Percentiles rank a stretch among this genome's conserved stretches.
Evolutionary conservation across 2,888 invertebrate genomes (phyloP).

Genomic region (Caprella mutica): DNA sequence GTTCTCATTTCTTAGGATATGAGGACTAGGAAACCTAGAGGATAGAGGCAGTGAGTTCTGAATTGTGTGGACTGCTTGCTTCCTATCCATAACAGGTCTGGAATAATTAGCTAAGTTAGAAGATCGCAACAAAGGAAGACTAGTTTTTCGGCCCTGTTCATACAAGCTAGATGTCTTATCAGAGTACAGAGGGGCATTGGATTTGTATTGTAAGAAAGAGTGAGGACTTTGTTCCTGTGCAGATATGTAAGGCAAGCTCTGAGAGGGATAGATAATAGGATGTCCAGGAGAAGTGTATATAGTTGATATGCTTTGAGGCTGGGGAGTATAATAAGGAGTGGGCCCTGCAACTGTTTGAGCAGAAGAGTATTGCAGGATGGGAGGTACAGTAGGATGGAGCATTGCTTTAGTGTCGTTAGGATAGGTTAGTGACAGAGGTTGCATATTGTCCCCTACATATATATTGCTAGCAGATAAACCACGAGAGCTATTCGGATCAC

Average conservation of each 20-base stretch:
- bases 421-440: not conserved
- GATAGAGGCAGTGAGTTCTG: slow-evolving; percentile 23
- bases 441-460: not conserved
- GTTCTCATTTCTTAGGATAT: too few relatives aligned
- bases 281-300: slow-evolving; percentile 10
- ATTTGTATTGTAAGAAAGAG: not conserved
- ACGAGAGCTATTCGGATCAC: too few relatives aligned
- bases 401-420: not conserved
- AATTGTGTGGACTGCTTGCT: slow-evolving; percentile 28
- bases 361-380: too few relatives aligned
- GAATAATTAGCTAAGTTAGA: too few relatives aligned
- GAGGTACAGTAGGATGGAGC: not conserved
- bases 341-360: too few relatives aligned
- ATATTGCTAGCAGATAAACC: not conserved
- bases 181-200: slow-evolving; percentile 35
- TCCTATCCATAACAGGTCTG: slow-evolving; percentile 25
- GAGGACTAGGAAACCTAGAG: slow-evolving; percentile 14
- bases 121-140: too few relatives aligned
- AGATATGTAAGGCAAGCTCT: not conserved
- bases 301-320: not conserved
- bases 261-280: slow-evolving; percentile 19
- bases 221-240: not conserved
- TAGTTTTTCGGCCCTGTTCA: slow-evolving; percentile 44
- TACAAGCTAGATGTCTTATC: not conserved
- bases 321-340: slow-evolving; percentile 18